Percentiles rank a stretch among this genome's conserved stretches.
Evolutionary conservation across 2,797 vertebrate genomes (phyloP).

Genomic region (Loriculus beryllinus): DNA sequence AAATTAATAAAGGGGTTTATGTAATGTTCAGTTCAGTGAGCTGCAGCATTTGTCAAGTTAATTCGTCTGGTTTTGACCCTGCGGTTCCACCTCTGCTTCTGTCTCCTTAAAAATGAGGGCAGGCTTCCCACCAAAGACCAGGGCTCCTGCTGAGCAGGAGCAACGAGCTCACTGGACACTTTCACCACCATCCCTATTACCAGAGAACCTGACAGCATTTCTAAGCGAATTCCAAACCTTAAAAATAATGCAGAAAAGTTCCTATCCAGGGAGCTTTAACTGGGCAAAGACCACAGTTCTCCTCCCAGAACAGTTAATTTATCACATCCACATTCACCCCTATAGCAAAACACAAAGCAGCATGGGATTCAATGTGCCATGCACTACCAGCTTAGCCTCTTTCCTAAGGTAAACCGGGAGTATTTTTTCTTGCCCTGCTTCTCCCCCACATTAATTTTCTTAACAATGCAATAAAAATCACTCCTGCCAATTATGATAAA

Average conservation of each 20-base stretch:
- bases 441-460: background rate
- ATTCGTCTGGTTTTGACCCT: conserved; percentile 4
- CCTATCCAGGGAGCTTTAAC: background rate
- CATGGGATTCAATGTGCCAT: background rate
- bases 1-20: conserved; percentile 31
- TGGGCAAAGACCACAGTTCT: background rate
- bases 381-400: background rate
- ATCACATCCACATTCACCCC: background rate
- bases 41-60: background rate
- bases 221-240: background rate
- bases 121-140: background rate
- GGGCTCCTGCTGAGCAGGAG: background rate
- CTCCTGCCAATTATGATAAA: background rate
- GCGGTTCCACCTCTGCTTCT: background rate
- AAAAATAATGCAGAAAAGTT: background rate
- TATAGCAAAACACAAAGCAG: background rate
- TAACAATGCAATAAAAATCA: background rate
- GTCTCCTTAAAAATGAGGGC: background rate
- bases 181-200: background rate
- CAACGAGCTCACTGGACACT: background rate
- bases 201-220: background rate
- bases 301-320: background rate
- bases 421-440: background rate
- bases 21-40: conserved; percentile 3
- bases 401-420: background rate